Evolutionary conservation across 2,113 vertebrate genomes (phyloP).

Genomic region (Phylloscopus whistleri): DNA sequence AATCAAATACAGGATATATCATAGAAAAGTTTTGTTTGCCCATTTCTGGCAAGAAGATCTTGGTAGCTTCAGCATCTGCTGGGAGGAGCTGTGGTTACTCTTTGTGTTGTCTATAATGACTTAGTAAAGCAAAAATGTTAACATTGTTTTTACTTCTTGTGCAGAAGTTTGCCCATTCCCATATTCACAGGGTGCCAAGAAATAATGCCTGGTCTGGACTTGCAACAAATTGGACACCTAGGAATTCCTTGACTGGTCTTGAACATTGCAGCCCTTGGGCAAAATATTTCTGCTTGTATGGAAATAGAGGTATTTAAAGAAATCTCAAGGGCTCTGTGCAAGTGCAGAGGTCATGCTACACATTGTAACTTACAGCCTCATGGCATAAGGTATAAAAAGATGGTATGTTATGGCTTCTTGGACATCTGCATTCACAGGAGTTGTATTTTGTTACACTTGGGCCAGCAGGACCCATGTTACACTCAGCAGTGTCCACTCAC

Average conservation of each 20-base stretch:
- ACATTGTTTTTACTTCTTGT: background rate
- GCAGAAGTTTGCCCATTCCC: background rate
- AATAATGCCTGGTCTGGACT: background rate
- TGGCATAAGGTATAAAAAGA: background rate
- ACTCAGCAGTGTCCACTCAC: accelerated
- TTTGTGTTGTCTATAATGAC: background rate
- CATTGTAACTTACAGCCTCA: background rate
- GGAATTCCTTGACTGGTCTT: background rate
- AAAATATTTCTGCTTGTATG: background rate
- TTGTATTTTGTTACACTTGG: background rate
- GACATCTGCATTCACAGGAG: background rate
- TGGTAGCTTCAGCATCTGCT: background rate
- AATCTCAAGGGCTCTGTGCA: background rate
- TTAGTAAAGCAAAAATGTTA: background rate
- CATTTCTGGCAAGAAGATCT: background rate
- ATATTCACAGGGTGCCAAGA: background rate
- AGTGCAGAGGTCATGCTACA: background rate
- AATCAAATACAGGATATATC: background rate
- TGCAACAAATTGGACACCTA: background rate
- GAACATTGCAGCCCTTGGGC: background rate
- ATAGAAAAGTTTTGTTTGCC: background rate
- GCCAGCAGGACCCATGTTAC: background rate
- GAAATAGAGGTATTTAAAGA: background rate
- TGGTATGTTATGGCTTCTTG: background rate
- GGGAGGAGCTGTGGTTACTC: background rate